Percentiles rank a stretch among this genome's conserved stretches.
These are phyloP conservation scores for Poecilobothrus nobilitatus DNA, from an alignment of 2,888 invertebrate genomes.

Conservation along the genomic window DNA sequence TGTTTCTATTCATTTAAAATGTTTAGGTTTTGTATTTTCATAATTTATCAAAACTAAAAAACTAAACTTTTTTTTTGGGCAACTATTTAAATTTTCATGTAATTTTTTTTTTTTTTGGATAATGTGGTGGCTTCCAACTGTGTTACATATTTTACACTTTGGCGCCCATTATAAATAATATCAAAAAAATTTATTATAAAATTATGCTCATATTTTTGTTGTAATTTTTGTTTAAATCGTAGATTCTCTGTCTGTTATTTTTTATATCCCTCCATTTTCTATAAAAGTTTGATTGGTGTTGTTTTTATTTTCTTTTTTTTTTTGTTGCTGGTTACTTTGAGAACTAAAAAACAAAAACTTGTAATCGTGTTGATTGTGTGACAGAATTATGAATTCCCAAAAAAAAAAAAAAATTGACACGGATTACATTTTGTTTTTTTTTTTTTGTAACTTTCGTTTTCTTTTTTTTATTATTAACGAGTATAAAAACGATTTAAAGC, in stretches of 20 bases:
- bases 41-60: no score
- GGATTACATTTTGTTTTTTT: no score
- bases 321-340: not conserved
- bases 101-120: not conserved
- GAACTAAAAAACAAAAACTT: not conserved
- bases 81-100: not conserved
- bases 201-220: no score
- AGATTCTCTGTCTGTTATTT: no score
- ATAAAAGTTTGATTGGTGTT: not conserved
- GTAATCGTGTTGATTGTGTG: not conserved
- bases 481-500: not conserved
- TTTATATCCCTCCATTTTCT: not conserved
- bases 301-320: not conserved
- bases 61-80: no score
- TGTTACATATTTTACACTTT: no score
- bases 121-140: no score
- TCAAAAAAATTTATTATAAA: no score
- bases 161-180: no score
- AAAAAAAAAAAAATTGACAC: not conserved
- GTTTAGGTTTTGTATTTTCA: no score
- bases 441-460: constrained; percentile 1
- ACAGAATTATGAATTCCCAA: not conserved
- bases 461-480: not conserved
- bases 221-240: no score
- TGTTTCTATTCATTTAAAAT: no score